Base-by-base conservation (phyloP, 2,888 invertebrate genomes). In the Cinara cedri region DNA sequence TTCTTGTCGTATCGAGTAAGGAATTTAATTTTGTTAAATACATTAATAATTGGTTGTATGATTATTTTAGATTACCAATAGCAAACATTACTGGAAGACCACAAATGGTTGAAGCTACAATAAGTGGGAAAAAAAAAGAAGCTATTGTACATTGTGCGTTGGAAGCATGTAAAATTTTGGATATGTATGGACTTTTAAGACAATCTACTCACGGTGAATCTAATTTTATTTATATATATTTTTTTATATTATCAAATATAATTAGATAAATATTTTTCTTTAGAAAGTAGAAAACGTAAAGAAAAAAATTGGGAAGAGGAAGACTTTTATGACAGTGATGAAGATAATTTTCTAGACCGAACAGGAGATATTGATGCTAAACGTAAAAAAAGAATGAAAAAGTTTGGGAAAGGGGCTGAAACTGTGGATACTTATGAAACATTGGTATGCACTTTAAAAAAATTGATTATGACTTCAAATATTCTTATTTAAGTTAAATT, bases 81-180 rank as follows among this genome's bases (percentile, higher is more conserved):
- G 81, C 81, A 24, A 82, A 60, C 54, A 46, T 72, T 51, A 66
- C 63, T 42, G 82, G 81, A 60, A 57, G 54, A 16, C 70, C 63
- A 42, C 72, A 76, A 54, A 0, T 91, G 13, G 97, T 96, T 0
- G 96, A 97, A 86, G 93, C 93, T 0, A 87, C 93, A 0, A 94
- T 96, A 80, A 91, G 92, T 82, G 97, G 96, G 0, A 96, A 96
- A 87, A 98, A 97, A 86, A 97, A 96, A 85, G 98, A 98, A 83
- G 94, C 95, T 0, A 95, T 97, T 0, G 86, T 93, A 0, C 95
- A 96, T 71, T 97, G 97, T 86, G 97, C 98, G 0, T 85, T 98
- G 72, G 97, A 98, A 86, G 98, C 98, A 0, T 99, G 98, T 85
- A 87, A 95, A 83, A 90, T 96, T 55, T 88, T 99, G 10, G 98